Percentiles rank a stretch among this genome's conserved stretches.
Conservation (phyloP, 2,797 vertebrate species). For the Triplophysa bombifrons region DNA sequence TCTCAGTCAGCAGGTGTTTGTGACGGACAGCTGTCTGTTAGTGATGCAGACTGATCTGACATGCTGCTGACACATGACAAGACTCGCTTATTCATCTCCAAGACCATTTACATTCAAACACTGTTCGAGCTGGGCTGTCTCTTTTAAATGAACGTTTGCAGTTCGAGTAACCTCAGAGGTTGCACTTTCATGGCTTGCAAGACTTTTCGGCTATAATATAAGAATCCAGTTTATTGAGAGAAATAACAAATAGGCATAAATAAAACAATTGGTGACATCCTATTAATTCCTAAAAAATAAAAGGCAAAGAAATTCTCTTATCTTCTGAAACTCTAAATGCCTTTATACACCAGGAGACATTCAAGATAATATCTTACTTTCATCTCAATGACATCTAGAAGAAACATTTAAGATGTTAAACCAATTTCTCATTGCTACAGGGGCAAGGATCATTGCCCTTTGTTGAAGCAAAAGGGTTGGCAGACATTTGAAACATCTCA, state of each 20-base stretch:
- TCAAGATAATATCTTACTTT: no score
- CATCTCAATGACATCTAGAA: background rate
- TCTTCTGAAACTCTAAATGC: no score
- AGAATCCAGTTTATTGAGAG: background rate
- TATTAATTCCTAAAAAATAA: background rate
- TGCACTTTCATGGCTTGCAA: background rate
- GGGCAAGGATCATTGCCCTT: background rate
- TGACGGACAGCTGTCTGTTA: slow-evolving; percentile 27
- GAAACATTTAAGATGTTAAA: background rate
- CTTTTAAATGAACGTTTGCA: background rate
- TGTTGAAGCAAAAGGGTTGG: background rate
- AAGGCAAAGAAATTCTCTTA: no score
- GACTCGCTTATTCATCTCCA: slow-evolving; percentile 5
- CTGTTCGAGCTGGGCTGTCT: background rate
- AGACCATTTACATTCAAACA: background rate
- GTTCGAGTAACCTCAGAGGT: background rate
- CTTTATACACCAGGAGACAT: background rate
- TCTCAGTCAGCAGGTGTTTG: slow-evolving; percentile 14
- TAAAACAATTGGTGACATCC: background rate
- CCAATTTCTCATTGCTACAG: background rate
- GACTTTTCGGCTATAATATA: no score
- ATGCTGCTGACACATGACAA: slow-evolving; percentile 24
- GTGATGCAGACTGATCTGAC: slow-evolving; percentile 29
- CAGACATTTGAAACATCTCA: background rate
- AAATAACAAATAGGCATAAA: background rate